These are phyloP conservation scores for Choloepus hoffmanni DNA, from an alignment of 2,113 vertebrate genomes.

Conservation along the genomic window DNA sequence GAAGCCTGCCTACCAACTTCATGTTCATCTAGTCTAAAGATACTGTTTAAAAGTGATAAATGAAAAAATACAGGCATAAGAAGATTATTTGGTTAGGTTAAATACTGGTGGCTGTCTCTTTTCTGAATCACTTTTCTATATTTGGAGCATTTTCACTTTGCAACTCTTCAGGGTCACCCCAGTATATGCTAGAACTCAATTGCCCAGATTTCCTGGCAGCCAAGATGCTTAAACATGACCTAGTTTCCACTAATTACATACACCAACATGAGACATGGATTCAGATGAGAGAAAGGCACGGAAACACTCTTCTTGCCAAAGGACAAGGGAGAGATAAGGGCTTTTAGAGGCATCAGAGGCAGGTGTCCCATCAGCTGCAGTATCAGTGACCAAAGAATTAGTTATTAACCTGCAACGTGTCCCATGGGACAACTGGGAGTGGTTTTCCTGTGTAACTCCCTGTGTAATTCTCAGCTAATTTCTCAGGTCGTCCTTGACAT, in stretches of 20 bases:
- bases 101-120: background rate
- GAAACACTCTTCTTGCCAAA: background rate
- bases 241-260: background rate
- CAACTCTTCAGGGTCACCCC: background rate
- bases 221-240: background rate
- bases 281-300: background rate
- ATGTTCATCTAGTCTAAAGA: background rate
- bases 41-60: background rate
- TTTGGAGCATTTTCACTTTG: background rate
- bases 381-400: background rate
- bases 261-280: background rate
- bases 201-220: background rate
- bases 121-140: background rate
- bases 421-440: background rate
- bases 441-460: background rate
- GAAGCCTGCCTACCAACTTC: background rate
- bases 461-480: background rate
- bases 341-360: background rate
- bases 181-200: background rate
- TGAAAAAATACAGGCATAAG: background rate
- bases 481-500: background rate
- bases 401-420: background rate
- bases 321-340: background rate
- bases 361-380: accelerated
- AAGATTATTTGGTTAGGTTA: background rate